These are phyloP conservation scores for Ambastaia sidthimunki DNA, from an alignment of 2,797 vertebrate species.

Conservation along the genomic window DNA sequence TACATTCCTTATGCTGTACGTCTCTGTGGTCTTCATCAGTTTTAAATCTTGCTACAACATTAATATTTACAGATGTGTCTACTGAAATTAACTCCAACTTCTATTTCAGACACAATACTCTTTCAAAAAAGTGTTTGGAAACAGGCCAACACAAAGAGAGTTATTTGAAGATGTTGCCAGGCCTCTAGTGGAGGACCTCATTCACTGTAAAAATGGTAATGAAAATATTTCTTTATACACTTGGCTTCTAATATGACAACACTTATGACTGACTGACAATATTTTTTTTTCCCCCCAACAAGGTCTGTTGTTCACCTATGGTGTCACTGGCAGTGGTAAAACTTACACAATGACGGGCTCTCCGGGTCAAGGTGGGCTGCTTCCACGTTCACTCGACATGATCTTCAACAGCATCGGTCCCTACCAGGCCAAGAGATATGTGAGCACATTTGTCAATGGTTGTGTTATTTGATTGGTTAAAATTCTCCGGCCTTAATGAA, in stretches of 20 bases:
- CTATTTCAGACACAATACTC: conserved; percentile 88
- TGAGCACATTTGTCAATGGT: conserved; percentile 70
- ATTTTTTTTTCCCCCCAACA: conserved; percentile 9
- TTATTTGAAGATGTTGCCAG: conserved; percentile 90
- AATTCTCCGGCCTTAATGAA: neutral
- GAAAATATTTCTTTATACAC: neutral
- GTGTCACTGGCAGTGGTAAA: conserved; percentile 96
- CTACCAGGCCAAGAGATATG: conserved; percentile 93
- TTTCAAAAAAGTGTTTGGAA: conserved; percentile 94
- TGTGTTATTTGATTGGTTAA: neutral
- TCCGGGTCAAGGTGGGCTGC: conserved; percentile 90
- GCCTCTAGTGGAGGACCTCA: conserved; percentile 90
- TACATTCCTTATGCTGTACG: no score
- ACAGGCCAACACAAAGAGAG: conserved; percentile 82
- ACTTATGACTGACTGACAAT: neutral
- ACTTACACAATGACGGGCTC: conserved; percentile 96
- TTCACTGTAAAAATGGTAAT: conserved; percentile 92
- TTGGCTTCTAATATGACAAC: neutral
- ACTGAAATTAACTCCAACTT: neutral
- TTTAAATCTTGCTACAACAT: neutral
- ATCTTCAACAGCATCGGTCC: conserved; percentile 92
- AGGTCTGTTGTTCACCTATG: conserved; percentile 96
- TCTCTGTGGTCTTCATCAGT: no score
- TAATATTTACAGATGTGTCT: neutral
- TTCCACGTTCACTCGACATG: conserved; percentile 93